Evolutionary conservation across 2,888 invertebrate genomes (phyloP), one percentile per base, ranked within the genome.

Genomic region (Cephus pygmeus): DNA sequence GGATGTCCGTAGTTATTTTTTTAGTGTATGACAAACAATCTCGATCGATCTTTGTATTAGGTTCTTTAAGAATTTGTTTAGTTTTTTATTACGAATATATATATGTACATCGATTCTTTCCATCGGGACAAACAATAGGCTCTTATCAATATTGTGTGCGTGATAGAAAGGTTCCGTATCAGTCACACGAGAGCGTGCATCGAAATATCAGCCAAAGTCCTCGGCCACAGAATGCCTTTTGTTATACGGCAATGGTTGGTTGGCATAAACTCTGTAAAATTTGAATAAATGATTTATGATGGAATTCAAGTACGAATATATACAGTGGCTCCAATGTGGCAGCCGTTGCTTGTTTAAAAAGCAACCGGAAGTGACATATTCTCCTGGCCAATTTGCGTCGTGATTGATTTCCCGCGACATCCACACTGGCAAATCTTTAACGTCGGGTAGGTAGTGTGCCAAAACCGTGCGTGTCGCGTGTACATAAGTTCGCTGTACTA

Each of bases 371-470:
- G 40, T 56, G 40, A 56, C 40, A 56, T 56, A 56, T 71, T 71
- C 71, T 33, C 4, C 31, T 0, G 71, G 33, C 12, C 31, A 71
- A 71, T 71, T 71, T 33, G 71, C 71, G 71, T 15, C 31, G 15
- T 71, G 71, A 71, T 71, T 71, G 71, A 71, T 71, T 71, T 71
- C 30, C 15, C 71, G 71, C 71, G 71, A 33, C 12, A 31, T 33
- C 12, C 31, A 33, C 71, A 71, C 71, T 31, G n/a, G 31, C 31
- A 30, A 56, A 56, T 56, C 23, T 56, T 56, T 15, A 56, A 15
- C 3, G 31, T 31, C 71, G 71, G 11, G 12, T 11, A 71, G 15
- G 23, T 56, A 56, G 23, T 56, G 23, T 23, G 40, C 40, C 40
- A 56, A 56, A 56, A 56, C 6, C 15, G 40, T 56, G 40, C 71